Evolutionary conservation across 1,140 invertebrate species (phyloP), one percentile per base, ranked within the genome.

Genomic region (Caenorhabditis brenneri): DNA sequence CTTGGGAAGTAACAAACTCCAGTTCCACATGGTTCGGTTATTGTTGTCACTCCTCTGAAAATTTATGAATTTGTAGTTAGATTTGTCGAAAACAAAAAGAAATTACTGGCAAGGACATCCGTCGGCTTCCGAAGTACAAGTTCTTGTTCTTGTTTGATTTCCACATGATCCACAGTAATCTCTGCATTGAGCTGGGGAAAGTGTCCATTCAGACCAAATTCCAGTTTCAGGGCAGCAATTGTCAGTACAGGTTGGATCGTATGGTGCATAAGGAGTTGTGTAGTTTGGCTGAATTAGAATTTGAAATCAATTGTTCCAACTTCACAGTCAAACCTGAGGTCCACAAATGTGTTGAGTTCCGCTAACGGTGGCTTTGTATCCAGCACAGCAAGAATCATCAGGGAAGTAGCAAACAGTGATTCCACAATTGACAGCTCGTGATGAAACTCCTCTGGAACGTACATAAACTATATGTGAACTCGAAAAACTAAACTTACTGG

Each of bases 211-310:
- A 12, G 78, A 80, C 78, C 78, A 80, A 10, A 80, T 49, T 80
- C 78, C 78, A 36, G 65, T 74, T 74, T 74, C 65, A 24, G 65
- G 36, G 22, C 65, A 74, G 22, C 65, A 74, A 27, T 39, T 74
- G 29, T 39, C 33, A 0, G 55, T 27, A 27, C 81, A 82, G 16
- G 55, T 82, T n/a, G 46, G 46, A n/a, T 82, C 81, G 48, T 82
- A 82, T 24, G 81, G 81, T 29, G 60, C 58, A 46, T 48, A 74
- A 24, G 58, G 36, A 16, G 81, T 82, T 1, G 55, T 82, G 58
- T 82, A 85, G 69, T 82, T 85, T 22, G 81, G 84, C 79, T 58
- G 16, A 84, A 65, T 36, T 33, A 19, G 4, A 15, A 19, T 33
- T 10, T 7, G 10, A 9, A 36, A 0, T 9, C n/a, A n/a, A n/a